These are phyloP conservation scores for Idaea straminata DNA, from an alignment of 2,888 invertebrate genomes.

Conservation along the genomic window DNA sequence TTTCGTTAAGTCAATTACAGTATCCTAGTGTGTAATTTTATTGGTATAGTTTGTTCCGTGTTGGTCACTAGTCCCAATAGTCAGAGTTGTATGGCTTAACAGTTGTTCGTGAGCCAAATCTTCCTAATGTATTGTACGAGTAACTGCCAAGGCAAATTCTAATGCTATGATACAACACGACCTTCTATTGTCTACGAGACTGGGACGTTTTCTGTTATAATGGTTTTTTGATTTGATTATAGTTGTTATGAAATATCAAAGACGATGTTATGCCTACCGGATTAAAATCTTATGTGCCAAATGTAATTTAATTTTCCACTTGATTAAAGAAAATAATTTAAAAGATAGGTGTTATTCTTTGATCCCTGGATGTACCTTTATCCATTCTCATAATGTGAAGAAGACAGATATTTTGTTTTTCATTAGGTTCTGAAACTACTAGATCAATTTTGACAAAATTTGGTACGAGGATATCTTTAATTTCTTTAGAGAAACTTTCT, in stretches of 20 bases:
- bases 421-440: too few relatives aligned
- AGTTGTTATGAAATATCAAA: conserved; percentile 1
- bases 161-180: conserved; percentile 67
- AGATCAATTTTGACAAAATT: too few relatives aligned
- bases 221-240: conserved; percentile 2
- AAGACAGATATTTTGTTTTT: too few relatives aligned
- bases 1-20: not conserved
- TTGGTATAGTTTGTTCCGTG: conserved; percentile 30
- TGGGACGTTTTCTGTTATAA: conserved; percentile 42
- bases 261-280: not conserved
- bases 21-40: not conserved
- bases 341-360: not conserved
- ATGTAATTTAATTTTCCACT: not conserved
- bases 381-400: too few relatives aligned
- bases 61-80: conserved; percentile 31
- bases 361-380: not conserved
- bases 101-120: conserved; percentile 67
- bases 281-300: not conserved
- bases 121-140: conserved; percentile 50
- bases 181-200: conserved; percentile 69
- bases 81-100: conserved; percentile 33
- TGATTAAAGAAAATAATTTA: not conserved
- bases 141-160: conserved; percentile 71
- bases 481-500: too few relatives aligned
- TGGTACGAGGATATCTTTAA: too few relatives aligned